These are phyloP conservation scores for Cryptocephalus primarius DNA, from an alignment of 2,888 invertebrate genomes.

Conservation along the genomic window DNA sequence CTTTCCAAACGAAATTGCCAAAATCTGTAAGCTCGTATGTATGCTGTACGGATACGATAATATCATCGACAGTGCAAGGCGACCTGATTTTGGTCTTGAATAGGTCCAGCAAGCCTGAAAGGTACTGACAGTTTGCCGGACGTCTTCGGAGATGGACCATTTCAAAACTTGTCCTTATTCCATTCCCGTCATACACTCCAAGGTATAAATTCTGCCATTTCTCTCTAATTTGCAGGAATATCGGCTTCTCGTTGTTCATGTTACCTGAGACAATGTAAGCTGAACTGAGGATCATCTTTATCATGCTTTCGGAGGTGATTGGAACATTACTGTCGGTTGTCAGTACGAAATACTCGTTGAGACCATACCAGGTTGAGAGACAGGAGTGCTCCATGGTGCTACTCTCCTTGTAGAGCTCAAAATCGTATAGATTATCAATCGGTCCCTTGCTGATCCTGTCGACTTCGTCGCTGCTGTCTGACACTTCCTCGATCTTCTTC, in stretches of 20 bases:
- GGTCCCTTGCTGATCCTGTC: constrained; percentile 35
- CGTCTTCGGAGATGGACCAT: constrained; percentile 76
- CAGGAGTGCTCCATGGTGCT: constrained; percentile 44
- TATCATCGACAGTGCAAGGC: constrained; percentile 47
- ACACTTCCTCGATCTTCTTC: constrained; percentile 27
- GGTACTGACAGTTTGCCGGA: constrained; percentile 70
- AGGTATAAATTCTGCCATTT: constrained; percentile 69
- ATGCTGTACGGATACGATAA: constrained; percentile 62
- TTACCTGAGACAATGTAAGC: constrained; percentile 73
- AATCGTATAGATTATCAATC: constrained; percentile 47
- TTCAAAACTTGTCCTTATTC: constrained; percentile 74
- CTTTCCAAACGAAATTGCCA: constrained; percentile 50
- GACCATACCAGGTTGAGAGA: constrained; percentile 65
- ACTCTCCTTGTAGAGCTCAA: constrained; percentile 39
- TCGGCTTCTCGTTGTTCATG: constrained; percentile 67
- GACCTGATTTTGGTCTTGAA: constrained; percentile 84
- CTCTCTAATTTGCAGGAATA: constrained; percentile 78
- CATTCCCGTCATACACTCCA: constrained; percentile 68
- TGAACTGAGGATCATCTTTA: constrained; percentile 72
- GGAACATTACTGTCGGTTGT: constrained; percentile 48
- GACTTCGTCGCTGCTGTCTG: constrained; percentile 20
- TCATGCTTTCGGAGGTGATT: constrained; percentile 57
- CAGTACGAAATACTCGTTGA: constrained; percentile 73
- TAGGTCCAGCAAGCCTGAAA: constrained; percentile 71
- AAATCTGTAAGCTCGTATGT: constrained; percentile 50